Conservation (phyloP, 2,113 vertebrate genomes). For the Cheirogaleus medius region DNA sequence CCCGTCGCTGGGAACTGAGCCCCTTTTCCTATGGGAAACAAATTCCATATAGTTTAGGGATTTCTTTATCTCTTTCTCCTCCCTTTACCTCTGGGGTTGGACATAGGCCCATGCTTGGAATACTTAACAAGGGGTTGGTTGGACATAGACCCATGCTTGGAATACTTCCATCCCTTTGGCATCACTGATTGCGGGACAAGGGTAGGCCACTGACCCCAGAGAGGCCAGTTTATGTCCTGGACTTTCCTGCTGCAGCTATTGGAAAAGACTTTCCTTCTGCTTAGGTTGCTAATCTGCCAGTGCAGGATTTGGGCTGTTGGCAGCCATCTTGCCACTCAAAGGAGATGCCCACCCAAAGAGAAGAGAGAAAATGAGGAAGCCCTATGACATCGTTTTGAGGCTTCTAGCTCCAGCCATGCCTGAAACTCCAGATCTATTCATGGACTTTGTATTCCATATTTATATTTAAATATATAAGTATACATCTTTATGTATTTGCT, state of each 20-base stretch:
- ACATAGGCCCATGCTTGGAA: not conserved
- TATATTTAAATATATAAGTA: not conserved
- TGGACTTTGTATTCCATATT: not conserved
- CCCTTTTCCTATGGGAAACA: not conserved
- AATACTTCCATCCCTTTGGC: not conserved
- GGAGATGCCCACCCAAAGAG: not conserved
- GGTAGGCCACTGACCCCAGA: not conserved
- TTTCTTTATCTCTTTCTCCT: not conserved
- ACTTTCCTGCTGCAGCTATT: not conserved
- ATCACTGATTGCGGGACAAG: not conserved
- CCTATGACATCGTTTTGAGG: not conserved
- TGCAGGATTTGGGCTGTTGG: not conserved
- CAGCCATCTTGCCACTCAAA: not conserved
- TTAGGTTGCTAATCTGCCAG: not conserved
- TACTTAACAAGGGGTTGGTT: not conserved
- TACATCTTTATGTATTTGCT: not conserved
- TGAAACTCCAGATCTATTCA: not conserved
- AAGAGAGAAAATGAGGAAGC: not conserved
- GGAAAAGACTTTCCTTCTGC: not conserved
- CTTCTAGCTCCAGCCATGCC: not conserved
- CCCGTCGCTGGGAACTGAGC: not conserved
- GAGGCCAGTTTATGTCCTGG: not conserved
- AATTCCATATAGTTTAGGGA: not conserved
- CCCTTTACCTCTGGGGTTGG: not conserved
- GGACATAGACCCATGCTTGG: not conserved